Base-by-base conservation (phyloP, 2,888 invertebrate genomes). In the Anorthoa munda region DNA sequence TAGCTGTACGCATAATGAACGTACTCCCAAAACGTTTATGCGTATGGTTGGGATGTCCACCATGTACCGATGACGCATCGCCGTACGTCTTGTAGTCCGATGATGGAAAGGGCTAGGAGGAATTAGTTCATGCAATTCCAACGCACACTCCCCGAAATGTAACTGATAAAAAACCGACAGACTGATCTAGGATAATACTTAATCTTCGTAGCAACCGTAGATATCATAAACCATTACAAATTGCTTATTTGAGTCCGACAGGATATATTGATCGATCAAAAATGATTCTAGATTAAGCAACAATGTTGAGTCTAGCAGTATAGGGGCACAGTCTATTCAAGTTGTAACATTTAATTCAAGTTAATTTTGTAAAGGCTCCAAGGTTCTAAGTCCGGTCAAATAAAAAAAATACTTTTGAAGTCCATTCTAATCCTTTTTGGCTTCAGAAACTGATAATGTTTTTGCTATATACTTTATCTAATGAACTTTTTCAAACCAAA, bases 321-420 rank as follows among this genome's bases (percentile, higher is more conserved):
- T 74, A 67, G 74, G 59, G 64, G 59, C 48, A 5, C 56, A 66
- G 18, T 58, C 1, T 56, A 58, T 58, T 58, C 26, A 59, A 56
- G 17, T 45, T 18, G 11, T 23, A 55, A 31, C 31, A 26, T 17
- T 26, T 45, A 18, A 50, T 12, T 23, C 5, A 17, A 48, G 18
- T 23, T 12, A 26, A 2, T 48, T 46, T 48, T 59, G 4, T 66
- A 17, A 26, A 21, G 12, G n/a, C 2, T 12, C 15, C n/a, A 55
- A 55, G 48, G 13, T 26, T n/a, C 45, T 51, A 11, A 18, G 12
- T 46, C 15, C 39, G 9, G 51, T 21, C 12, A 48, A 31, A 59
- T 15, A 13, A 31, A 31, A 26, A 11, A 12, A 23, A 18, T 13
- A 2, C 4, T n/a, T 15, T 51, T 23, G 3, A 31, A 18, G 15